phyloP scores from a whole-genome alignment of 2,113 vertebrate genomes.

The Macrotus californicus region DNA sequence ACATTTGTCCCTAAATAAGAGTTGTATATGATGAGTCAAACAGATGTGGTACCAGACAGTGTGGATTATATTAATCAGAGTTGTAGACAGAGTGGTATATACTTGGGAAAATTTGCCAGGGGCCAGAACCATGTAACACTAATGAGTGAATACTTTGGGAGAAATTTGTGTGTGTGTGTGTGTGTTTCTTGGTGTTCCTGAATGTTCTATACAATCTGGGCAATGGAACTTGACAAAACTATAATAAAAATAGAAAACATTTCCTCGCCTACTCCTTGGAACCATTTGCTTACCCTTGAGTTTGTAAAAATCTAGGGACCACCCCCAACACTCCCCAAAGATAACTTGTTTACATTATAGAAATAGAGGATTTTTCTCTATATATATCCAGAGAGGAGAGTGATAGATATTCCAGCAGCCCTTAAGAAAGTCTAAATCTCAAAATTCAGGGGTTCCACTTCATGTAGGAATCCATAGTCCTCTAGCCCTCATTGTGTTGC shows the following conservation, averaged over 20 bases:
- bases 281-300: not conserved
- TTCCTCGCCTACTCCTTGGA: rapidly evolving
- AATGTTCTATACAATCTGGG: not conserved
- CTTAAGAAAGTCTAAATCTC: not conserved
- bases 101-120: not conserved
- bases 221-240: not conserved
- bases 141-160: not conserved
- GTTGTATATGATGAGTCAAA: not conserved
- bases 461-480: not conserved
- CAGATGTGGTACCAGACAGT: not conserved
- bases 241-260: not conserved
- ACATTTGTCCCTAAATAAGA: not conserved
- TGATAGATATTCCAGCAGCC: not conserved
- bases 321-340: not conserved
- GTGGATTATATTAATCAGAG: not conserved
- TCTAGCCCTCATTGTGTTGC: not conserved
- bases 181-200: not conserved
- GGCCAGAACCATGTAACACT: not conserved
- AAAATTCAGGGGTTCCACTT: not conserved
- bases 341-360: not conserved
- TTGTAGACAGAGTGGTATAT: not conserved
- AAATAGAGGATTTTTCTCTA: not conserved
- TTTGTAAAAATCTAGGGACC: not conserved
- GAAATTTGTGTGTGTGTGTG: no score
- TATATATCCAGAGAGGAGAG: not conserved